These are phyloP conservation scores for Paramuricea clavata DNA, from an alignment of 92 coral and sea anemone species.

Conservation along the genomic window DNA sequence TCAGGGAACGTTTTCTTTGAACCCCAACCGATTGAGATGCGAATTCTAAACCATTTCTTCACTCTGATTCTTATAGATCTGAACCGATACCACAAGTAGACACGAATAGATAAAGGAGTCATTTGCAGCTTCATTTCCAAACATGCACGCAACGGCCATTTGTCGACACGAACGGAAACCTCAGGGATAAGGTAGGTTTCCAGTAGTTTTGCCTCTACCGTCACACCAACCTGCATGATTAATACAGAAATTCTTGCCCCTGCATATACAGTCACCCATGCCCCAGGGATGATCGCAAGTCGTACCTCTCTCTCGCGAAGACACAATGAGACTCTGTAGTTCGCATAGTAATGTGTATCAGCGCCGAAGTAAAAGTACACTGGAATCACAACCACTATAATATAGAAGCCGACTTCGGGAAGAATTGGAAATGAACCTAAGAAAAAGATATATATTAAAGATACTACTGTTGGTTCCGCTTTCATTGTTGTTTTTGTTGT, in stretches of 20 bases:
- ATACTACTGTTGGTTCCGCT: neutral
- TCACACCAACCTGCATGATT: slow-evolving; percentile 86
- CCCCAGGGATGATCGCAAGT: slow-evolving; percentile 89
- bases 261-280: slow-evolving; percentile 83
- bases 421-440: slow-evolving; percentile 75
- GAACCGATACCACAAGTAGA: slow-evolving; percentile 91
- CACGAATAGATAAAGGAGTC: slow-evolving; percentile 91
- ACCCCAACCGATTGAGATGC: slow-evolving; percentile 79
- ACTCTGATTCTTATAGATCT: slow-evolving; percentile 75
- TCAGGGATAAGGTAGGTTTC: slow-evolving; percentile 90
- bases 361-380: slow-evolving; percentile 85
- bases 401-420: slow-evolving; percentile 71
- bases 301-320: slow-evolving; percentile 79
- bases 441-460: neutral
- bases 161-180: slow-evolving; percentile 77
- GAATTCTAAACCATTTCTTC: slow-evolving; percentile 67
- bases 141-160: slow-evolving; percentile 95
- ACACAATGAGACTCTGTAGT: slow-evolving; percentile 81
- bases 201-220: slow-evolving; percentile 84
- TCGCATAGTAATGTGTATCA: slow-evolving; percentile 82
- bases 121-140: slow-evolving; percentile 83
- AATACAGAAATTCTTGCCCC: slow-evolving; percentile 79
- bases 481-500: no score
- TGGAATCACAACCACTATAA: slow-evolving; percentile 86
- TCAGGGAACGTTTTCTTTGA: slow-evolving; percentile 76